Base-by-base conservation (phyloP, 1,140 invertebrate species). In the Aphis gossypii region DNA sequence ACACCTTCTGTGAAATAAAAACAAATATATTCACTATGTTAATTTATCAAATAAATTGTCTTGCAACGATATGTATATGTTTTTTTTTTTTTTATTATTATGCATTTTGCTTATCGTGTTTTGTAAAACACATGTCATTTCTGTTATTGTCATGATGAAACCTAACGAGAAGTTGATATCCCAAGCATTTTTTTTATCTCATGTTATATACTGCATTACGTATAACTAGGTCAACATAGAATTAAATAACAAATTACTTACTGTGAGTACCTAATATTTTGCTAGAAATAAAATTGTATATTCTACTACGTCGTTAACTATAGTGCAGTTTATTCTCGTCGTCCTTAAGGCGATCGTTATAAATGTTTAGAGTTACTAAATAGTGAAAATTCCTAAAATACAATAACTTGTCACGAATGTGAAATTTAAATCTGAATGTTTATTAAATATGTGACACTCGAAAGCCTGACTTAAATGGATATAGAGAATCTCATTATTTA, bases 1-100 rank as follows among this genome's bases (percentile, higher is more conserved):
- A 97, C 94, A 48, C 96, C 96, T 94, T 96, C 96, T 96, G 95
- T 8, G 94, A 94, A 86, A 93, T 44, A 91, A 82, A 90, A 90
- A 82, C 35, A 83, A 41, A 83, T 41, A 83, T 83, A 23, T 41
- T 3, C 8, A 6, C 41, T 83, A 41, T 83, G 7, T 83, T 83
- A 76, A 76, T 76, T 35, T n/a, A 76, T 76, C 60, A 3, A 76
- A n/a, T 76, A 76, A 18, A 76, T 76, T 76, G 0, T n/a, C 18
- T 76, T 76, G 14, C n/a, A n/a, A 76, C 5, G 14, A 76, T 76
- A 76, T 76, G 14, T 68, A 4, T 4, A 35, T 76, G n/a, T 76
- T 1, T 76, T 18, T 76, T 1, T 76, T 18, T 76, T 68, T 68
- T 5, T 60, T 60, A 30, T 60, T 60, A 68, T 68, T n/a, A n/a